Evolutionary conservation across 2,797 vertebrate genomes (phyloP).

Genomic region (Stomatorhinus walkeri): DNA sequence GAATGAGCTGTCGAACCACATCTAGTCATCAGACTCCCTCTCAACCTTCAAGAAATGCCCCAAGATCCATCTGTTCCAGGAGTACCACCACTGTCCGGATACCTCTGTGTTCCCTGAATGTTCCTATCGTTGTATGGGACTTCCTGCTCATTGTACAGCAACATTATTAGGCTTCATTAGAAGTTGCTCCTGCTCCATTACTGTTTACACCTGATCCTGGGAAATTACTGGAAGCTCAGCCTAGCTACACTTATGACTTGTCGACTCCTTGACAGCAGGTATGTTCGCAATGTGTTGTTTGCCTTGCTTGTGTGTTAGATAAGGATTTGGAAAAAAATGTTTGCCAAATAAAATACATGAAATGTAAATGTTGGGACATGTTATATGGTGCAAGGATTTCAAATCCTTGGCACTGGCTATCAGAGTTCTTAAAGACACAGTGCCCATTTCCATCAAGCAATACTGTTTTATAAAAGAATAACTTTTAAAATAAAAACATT

Average conservation of each 20-base stretch:
- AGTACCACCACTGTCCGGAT: background rate
- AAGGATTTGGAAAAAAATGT: background rate
- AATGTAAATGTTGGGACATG: background rate
- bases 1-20: background rate
- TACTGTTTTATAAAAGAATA: background rate
- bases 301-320: background rate
- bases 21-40: background rate
- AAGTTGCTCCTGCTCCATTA: background rate
- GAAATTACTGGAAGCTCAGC: background rate
- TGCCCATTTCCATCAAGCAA: background rate
- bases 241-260: background rate
- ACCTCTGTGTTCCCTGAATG: background rate
- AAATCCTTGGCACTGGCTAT: background rate
- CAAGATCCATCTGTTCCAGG: background rate
- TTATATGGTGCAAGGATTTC: background rate
- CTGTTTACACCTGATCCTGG: background rate
- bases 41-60: background rate
- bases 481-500: background rate
- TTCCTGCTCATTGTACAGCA: background rate
- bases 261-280: background rate
- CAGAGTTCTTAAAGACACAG: background rate
- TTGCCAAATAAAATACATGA: background rate
- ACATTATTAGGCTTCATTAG: background rate
- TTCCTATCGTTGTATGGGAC: background rate
- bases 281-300: background rate